Conservation (phyloP, 2,113 vertebrate species). For the Fulmarus glacialis region DNA sequence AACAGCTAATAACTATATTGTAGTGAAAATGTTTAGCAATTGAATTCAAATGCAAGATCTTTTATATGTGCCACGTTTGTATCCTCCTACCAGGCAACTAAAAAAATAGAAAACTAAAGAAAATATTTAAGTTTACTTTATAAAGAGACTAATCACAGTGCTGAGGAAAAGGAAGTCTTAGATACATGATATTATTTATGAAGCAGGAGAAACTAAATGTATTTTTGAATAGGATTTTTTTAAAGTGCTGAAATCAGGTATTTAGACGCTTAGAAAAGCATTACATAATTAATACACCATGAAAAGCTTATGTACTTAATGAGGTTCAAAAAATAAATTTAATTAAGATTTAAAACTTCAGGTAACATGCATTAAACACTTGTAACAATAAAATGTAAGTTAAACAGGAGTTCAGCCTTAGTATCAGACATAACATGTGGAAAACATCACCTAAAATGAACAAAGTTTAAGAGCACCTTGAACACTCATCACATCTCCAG, state of each 20-base stretch:
- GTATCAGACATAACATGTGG: neutral
- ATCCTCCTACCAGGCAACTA: neutral
- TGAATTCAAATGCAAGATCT: neutral
- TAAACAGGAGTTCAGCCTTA: neutral
- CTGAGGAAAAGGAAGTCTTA: neutral
- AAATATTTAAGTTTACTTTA: neutral
- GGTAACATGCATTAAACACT: neutral
- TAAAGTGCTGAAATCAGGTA: neutral
- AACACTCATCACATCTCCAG: neutral
- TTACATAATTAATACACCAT: neutral
- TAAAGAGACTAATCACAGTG: neutral
- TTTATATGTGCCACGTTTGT: neutral
- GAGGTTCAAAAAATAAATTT: neutral
- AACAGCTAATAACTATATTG: neutral
- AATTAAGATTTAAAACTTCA: neutral
- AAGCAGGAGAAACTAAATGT: neutral
- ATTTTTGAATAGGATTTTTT: neutral
- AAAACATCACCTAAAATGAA: neutral
- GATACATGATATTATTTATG: neutral
- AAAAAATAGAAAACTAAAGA: neutral
- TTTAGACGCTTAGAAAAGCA: neutral
- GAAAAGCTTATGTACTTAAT: neutral
- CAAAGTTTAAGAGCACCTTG: neutral
- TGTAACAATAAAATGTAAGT: neutral
- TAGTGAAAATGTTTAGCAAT: neutral